Evolutionary conservation across 1,140 invertebrate species (phyloP), one percentile per base, ranked within the genome.

Genomic region (Nixonia krombeini): DNA sequence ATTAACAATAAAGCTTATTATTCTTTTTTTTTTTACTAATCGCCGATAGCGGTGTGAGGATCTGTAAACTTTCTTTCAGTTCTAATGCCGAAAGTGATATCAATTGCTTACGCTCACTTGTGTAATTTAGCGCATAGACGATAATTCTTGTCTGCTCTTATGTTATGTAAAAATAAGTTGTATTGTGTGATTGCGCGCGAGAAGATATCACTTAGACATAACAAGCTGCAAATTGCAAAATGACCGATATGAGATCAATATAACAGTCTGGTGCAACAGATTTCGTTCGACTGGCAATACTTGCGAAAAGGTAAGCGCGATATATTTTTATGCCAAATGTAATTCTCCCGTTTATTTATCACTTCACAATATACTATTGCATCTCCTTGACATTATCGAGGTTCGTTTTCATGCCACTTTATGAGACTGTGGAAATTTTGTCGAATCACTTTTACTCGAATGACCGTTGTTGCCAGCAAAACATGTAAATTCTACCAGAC

Each of bases 131-230:
- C 15, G 15, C 35, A 13, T 13, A 16, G 12, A 2, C 15, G 35
- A 37, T 37, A 37, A 37, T 9, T 37, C 35, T 10, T 2, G 35
- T 37, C 35, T 37, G 35, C 17, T 16, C 17, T 12, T 16, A 37
- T 37, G 15, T 7, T 26, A 9, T 26, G 25, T 37, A 37, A 16
- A 16, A 13, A 37, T 16, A 37, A 37, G 17, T 37, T 4, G 5
- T 13, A 37, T 16, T 37, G 2, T 16, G 10, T 9, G 35, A 16
- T 12, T 37, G 10, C 12, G 35, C 15, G 35, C 12, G 35, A 37
- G 12, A 16, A 37, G 35, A 37, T 37, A 37, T 37, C 35, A 37
- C 35, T 12, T n/a, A 37, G 35, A 37, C 35, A 37, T 16, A 37
- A 37, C 35, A 37, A 37, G 13, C 9, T 4, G 3, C 15, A 37